These are phyloP conservation scores for Miichthys miiuy DNA, from an alignment of 2,797 vertebrate species.

Conservation along the genomic window DNA sequence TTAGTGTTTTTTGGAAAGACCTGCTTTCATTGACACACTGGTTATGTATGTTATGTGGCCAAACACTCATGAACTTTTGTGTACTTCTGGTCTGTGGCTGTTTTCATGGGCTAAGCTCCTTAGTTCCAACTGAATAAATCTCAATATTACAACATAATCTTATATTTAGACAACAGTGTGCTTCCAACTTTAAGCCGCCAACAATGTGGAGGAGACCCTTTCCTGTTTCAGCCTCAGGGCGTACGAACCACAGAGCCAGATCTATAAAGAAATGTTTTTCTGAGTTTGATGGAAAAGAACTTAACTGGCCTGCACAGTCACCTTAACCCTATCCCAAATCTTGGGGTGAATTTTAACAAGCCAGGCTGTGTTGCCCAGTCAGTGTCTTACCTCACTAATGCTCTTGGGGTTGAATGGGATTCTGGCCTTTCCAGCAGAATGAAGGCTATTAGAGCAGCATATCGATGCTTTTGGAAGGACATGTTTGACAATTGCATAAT, in stretches of 20 bases:
- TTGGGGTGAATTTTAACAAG: neutral
- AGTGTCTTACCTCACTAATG: neutral
- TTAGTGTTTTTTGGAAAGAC: neutral
- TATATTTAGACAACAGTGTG: neutral
- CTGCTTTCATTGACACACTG: neutral
- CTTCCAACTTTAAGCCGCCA: neutral
- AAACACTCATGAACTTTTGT: neutral
- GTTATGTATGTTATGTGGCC: neutral
- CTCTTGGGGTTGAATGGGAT: neutral
- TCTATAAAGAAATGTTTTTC: neutral
- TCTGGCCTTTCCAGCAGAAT: neutral
- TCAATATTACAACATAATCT: neutral
- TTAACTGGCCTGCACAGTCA: neutral
- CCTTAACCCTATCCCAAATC: neutral
- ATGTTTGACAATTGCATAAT: neutral
- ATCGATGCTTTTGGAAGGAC: neutral
- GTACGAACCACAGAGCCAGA: neutral
- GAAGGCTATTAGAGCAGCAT: neutral
- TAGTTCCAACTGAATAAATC: neutral
- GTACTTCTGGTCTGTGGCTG: neutral
- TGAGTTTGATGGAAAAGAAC: neutral
- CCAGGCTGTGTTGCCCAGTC: neutral
- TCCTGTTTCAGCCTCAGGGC: slow-evolving; percentile 7
- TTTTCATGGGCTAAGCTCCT: neutral
- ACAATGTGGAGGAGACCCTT: neutral